Percentiles rank a stretch among this genome's conserved stretches.
These are phyloP conservation scores for Sciurus vulgaris DNA, from an alignment of 2,797 vertebrate species.

Conservation along the genomic window DNA sequence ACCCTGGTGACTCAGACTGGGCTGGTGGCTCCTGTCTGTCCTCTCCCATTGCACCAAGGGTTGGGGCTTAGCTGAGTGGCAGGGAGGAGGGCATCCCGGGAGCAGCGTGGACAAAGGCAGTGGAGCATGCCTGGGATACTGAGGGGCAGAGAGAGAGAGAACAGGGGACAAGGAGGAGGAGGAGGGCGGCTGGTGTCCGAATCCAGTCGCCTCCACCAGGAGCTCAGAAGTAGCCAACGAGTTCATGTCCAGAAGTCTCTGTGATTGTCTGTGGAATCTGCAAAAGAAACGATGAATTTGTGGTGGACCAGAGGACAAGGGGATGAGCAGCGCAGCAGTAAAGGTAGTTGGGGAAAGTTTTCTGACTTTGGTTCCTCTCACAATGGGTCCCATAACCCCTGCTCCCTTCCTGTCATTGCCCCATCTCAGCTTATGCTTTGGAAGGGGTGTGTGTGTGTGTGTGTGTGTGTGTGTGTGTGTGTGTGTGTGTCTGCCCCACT, in stretches of 20 bases:
- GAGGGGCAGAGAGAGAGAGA: no score
- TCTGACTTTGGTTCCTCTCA: neutral
- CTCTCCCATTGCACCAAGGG: neutral
- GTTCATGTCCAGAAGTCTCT: neutral
- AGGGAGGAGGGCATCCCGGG: neutral
- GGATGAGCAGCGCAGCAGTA: neutral
- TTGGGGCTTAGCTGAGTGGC: neutral
- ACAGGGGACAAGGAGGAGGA: no score
- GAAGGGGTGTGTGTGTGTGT: neutral
- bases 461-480: neutral
- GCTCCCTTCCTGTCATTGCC: neutral
- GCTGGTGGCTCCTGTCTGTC: neutral
- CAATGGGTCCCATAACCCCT: no score
- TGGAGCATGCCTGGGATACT: accelerated
- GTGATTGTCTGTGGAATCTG: neutral
- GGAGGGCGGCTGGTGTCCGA: neutral
- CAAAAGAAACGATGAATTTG: neutral
- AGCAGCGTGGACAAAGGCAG: neutral
- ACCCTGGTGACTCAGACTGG: neutral
- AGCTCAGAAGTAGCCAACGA: neutral
- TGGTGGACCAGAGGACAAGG: neutral
- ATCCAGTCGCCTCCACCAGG: neutral
- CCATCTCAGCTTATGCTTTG: neutral
- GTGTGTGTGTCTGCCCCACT: neutral
- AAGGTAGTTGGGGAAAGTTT: neutral